Conservation (phyloP, 2,113 vertebrate genomes). For the Eurystomus gularis region DNA sequence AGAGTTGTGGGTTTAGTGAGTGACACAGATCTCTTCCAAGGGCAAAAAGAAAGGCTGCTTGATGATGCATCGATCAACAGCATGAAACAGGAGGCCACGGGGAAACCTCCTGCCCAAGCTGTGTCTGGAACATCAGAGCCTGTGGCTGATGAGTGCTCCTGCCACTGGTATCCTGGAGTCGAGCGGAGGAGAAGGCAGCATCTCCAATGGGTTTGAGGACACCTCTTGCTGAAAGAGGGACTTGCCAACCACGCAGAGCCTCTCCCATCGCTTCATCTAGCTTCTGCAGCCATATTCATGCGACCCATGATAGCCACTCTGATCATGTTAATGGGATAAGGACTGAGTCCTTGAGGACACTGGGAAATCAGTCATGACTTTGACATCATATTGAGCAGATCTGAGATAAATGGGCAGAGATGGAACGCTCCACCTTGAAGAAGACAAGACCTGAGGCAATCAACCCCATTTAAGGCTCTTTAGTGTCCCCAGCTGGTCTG, state of each 20-base stretch:
- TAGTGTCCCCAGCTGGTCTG: not conserved
- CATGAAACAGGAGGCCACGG: rapidly evolving
- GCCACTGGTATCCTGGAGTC: not conserved
- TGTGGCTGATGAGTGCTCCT: rapidly evolving
- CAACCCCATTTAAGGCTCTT: not conserved
- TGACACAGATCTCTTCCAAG: not conserved
- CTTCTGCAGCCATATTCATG: not conserved
- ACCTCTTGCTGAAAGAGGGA: not conserved
- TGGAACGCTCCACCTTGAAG: not conserved
- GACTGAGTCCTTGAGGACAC: not conserved
- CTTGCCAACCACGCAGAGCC: not conserved
- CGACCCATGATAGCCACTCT: rapidly evolving
- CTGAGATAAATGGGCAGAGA: not conserved
- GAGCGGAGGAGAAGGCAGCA: rapidly evolving
- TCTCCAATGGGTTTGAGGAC: rapidly evolving
- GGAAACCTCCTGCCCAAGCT: not conserved
- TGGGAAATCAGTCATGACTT: not conserved
- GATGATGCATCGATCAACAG: rapidly evolving
- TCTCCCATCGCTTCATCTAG: not conserved
- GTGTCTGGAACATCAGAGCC: not conserved
- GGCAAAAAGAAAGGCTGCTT: not conserved
- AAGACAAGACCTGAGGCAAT: not conserved
- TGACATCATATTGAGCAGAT: not conserved
- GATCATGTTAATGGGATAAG: rapidly evolving
- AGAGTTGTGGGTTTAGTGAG: not conserved